Conservation (phyloP, 1,140 invertebrate genomes). For the Drosophila mayri region DNA sequence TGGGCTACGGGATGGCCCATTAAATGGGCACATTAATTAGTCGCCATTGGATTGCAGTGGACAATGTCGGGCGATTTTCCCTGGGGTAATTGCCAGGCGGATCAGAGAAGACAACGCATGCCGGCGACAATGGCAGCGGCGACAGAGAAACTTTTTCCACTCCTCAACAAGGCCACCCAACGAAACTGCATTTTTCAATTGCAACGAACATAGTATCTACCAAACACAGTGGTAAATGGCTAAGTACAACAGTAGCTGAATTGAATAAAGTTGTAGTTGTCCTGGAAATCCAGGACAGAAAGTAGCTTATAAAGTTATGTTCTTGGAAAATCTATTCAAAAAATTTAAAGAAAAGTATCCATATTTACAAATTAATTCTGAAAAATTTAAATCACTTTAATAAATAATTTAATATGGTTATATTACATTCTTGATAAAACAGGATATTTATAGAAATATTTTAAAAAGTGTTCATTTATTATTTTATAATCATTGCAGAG, state of each 20-base stretch:
- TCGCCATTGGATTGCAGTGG: constrained; percentile 71
- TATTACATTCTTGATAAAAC: accelerated
- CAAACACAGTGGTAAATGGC: constrained; percentile 35
- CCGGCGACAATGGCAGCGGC: constrained; percentile 29
- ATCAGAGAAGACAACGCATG: constrained; percentile 29
- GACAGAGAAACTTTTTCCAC: constrained; percentile 41
- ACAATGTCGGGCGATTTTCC: constrained; percentile 44
- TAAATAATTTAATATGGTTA: too few species aligned
- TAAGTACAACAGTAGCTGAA: constrained; percentile 16
- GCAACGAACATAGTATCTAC: too few species aligned
- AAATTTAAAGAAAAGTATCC: too few species aligned
- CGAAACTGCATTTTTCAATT: constrained; percentile 29
- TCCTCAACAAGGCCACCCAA: constrained; percentile 25
- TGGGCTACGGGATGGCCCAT: constrained; percentile 62
- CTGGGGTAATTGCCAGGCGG: constrained; percentile 29
- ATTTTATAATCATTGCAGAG: too few species aligned
- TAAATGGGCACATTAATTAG: constrained; percentile 78
- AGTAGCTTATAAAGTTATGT: too few species aligned
- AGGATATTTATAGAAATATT: not conserved
- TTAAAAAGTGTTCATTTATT: too few species aligned
- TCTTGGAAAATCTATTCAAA: too few species aligned
- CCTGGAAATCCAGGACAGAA: not conserved
- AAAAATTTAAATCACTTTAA: too few species aligned
- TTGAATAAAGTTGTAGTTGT: not conserved
- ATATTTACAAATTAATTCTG: too few species aligned